Conservation (phyloP, 2,888 invertebrate genomes). For the Harpalus rufipes region DNA sequence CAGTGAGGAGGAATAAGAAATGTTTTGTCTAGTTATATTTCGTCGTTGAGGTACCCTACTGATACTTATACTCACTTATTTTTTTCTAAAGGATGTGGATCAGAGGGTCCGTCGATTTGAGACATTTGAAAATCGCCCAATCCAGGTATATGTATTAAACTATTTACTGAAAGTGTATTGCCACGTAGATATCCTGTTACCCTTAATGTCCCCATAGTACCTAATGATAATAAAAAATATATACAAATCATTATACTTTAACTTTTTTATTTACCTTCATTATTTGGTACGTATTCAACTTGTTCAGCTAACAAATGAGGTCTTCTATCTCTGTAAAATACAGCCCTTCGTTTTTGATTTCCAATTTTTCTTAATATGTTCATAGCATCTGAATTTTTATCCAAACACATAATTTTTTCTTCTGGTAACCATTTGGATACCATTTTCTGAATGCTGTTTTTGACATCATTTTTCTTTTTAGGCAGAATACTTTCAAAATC, state of each 20-base stretch:
- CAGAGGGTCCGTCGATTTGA: conserved; percentile 85
- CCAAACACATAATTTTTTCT: conserved; percentile 89
- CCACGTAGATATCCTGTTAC: conserved; percentile 94
- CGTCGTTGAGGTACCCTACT: too few relatives aligned
- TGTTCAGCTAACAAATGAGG: conserved; percentile 92
- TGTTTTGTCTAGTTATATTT: too few relatives aligned
- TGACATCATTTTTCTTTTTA: conserved; percentile 85
- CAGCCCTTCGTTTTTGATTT: conserved; percentile 87
- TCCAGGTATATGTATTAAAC: conserved; percentile 93
- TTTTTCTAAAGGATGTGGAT: conserved; percentile 83
- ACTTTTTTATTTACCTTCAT: conserved; percentile 72
- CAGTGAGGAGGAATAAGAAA: too few relatives aligned
- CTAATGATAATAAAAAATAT: conserved; percentile 61
- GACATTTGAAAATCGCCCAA: conserved; percentile 96
- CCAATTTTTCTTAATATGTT: conserved; percentile 87
- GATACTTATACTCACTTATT: conserved; percentile 76
- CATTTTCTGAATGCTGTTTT: conserved; percentile 82
- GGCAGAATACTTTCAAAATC: conserved; percentile 86
- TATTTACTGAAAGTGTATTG: conserved; percentile 90
- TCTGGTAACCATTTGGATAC: conserved; percentile 88
- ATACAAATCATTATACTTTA: not conserved
- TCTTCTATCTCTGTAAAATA: conserved; percentile 88
- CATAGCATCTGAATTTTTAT: conserved; percentile 87
- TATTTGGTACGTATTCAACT: conserved; percentile 82
- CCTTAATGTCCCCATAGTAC: conserved; percentile 83